Evolutionary conservation across 2,113 vertebrate genomes (phyloP).

Genomic region (Neotoma lepida): DNA sequence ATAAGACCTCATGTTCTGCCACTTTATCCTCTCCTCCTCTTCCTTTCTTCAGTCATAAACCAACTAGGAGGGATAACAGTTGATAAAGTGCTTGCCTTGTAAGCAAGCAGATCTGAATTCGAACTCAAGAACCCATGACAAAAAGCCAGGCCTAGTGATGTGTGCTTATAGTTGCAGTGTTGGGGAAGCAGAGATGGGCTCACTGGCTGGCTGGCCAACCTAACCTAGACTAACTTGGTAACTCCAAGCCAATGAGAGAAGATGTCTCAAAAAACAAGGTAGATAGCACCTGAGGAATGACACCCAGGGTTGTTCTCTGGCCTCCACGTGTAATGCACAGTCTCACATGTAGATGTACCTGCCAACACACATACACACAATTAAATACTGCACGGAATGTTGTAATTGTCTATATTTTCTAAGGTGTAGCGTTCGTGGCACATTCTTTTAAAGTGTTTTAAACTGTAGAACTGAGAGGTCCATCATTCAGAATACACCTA

Average conservation of each 20-base stretch:
- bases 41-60: neutral
- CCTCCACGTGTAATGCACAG: neutral
- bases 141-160: neutral
- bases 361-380: neutral
- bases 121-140: neutral
- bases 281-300: neutral
- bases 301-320: neutral
- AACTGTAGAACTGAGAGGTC: neutral
- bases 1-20: too few species aligned
- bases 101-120: too few species aligned
- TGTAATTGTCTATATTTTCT: neutral
- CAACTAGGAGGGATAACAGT: neutral
- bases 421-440: neutral
- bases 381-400: neutral
- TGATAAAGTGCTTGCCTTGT: neutral
- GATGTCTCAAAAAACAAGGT: neutral
- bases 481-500: neutral
- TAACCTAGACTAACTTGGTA: neutral
- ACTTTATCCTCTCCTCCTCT: neutral
- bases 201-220: neutral
- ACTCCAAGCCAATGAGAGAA: neutral
- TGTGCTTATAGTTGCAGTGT: neutral
- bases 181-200: neutral
- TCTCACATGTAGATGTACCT: neutral
- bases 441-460: neutral